Base-by-base conservation (phyloP, 2,113 vertebrate genomes). In the Pterocles gutturalis region DNA sequence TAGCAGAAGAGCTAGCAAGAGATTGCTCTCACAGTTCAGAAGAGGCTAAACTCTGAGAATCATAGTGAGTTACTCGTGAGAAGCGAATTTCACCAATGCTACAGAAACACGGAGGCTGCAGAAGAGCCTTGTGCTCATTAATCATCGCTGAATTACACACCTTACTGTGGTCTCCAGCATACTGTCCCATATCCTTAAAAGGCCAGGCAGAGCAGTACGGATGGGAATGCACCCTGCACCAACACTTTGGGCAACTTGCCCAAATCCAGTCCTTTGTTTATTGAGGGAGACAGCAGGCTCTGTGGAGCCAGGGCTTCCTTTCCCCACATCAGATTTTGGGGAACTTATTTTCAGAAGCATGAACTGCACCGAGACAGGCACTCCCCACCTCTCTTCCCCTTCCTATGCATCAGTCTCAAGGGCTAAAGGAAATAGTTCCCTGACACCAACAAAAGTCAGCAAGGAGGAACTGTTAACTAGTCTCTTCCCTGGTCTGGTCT, bases 171-270 rank as follows among this genome's bases (percentile, higher is more conserved):
- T 36, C 93, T 96, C 85, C 91, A 72, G 89, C 94, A 85, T 55
- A 3, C 91, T 95, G 94, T 95, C 94, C 83, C 94, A 96, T 95
- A 69, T 7, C 95, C 97, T 97, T 97, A 97, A 93, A 97, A 97
- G 96, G 95, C 87, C 97, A 97, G 81, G 96, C 90, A 94, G 89
- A 97, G 95, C 88, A 69, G 89, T 43, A 38, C 87, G 93, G 95
- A 84, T 8, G 49, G 90, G 91, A 96, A 93, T 19, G 83, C 93
- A 95, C 93, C 93, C 95, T 93, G 94, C 93, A 93, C 96, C 95
- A 96, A 87, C 95, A 93, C 66, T 72, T 69, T 5, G 89, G 96
- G 96, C 97, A 96, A 34, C 66, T 7, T 96, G 96, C 94, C 97
- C 94, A 91, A 86, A 87, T 3, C 77, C 94, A 93, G 92, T 67